Conservation (phyloP, 2,888 invertebrate genomes). For the Drosophila rellima region DNA sequence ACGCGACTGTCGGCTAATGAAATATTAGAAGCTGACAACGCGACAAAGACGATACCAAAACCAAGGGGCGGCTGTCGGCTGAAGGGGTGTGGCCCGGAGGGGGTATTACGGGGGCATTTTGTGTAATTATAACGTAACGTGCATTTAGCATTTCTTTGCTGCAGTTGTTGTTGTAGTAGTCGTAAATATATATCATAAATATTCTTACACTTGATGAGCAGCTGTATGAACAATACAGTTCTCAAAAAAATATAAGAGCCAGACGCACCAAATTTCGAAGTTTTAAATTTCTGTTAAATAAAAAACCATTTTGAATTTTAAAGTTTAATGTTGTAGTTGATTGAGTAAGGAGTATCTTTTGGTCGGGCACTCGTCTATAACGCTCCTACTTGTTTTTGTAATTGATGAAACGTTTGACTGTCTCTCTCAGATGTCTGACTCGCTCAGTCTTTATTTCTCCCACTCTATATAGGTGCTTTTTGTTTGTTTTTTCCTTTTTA, state of each 20-base stretch:
- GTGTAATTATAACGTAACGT: slow-evolving; percentile 68
- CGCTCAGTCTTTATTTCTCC: slow-evolving; percentile 6
- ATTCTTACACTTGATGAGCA: too few relatives aligned
- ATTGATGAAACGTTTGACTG: slow-evolving; percentile 62
- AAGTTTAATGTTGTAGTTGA: slow-evolving; percentile 18
- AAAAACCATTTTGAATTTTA: too few relatives aligned
- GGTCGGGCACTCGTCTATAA: not conserved
- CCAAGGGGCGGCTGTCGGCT: not conserved
- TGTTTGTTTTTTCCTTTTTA: slow-evolving; percentile 20
- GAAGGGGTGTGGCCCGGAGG: not conserved
- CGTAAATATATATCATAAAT: too few relatives aligned
- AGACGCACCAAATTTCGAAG: too few relatives aligned
- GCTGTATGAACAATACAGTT: too few relatives aligned
- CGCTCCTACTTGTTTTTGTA: slow-evolving; percentile 25
- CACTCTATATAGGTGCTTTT: not conserved
- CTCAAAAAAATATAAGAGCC: too few relatives aligned
- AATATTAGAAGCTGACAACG: slow-evolving; percentile 74
- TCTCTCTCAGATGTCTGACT: slow-evolving; percentile 23
- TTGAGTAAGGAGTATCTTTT: not conserved
- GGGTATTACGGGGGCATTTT: slow-evolving; percentile 26
- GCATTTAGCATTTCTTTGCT: slow-evolving; percentile 38
- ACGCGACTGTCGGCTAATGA: slow-evolving; percentile 68
- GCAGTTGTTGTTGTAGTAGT: slow-evolving; percentile 18
- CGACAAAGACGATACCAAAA: slow-evolving; percentile 60
- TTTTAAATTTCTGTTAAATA: too few relatives aligned